Percentiles rank a stretch among this genome's conserved stretches.
phyloP scores from a whole-genome alignment of 1,140 invertebrate species.

The Eulimnadia texana region DNA sequence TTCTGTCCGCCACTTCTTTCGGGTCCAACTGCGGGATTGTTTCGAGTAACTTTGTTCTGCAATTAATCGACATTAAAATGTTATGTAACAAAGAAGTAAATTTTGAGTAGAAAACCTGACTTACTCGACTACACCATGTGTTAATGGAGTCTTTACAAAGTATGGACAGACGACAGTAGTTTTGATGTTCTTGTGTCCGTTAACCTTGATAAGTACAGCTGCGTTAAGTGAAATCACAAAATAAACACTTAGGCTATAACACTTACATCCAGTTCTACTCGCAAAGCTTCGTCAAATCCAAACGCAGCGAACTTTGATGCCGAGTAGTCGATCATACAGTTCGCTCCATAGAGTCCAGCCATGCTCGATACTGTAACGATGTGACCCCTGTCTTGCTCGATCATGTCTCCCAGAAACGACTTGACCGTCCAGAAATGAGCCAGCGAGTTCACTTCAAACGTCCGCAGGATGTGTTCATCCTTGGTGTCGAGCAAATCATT shows the following conservation, averaged over 20 bases:
- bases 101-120: too few relatives aligned
- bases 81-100: too few relatives aligned
- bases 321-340: conserved; percentile 85
- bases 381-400: conserved; percentile 72
- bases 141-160: conserved; percentile 93
- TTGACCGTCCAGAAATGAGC: conserved; percentile 51
- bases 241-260: neutral
- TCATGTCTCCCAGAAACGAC: conserved; percentile 77
- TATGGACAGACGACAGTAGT: conserved; percentile 86
- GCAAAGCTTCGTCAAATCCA: conserved; percentile 77
- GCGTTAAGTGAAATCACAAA: neutral
- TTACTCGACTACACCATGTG: conserved; percentile 71
- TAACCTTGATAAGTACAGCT: conserved; percentile 33
- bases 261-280: conserved; percentile 48
- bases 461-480: conserved; percentile 47
- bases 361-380: conserved; percentile 88
- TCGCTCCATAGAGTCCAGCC: conserved; percentile 67
- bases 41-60: too few relatives aligned
- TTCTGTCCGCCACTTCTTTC: too few relatives aligned
- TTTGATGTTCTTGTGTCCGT: conserved; percentile 55
- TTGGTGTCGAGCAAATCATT: conserved; percentile 65
- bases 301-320: conserved; percentile 85
- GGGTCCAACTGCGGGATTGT: too few relatives aligned
- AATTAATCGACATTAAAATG: too few relatives aligned
- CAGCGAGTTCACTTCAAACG: conserved; percentile 47